A percentile compares a stretch with the other conserved stretches of the same genome.
Conservation (phyloP, 2,113 vertebrate species). For the Platanista minor region DNA sequence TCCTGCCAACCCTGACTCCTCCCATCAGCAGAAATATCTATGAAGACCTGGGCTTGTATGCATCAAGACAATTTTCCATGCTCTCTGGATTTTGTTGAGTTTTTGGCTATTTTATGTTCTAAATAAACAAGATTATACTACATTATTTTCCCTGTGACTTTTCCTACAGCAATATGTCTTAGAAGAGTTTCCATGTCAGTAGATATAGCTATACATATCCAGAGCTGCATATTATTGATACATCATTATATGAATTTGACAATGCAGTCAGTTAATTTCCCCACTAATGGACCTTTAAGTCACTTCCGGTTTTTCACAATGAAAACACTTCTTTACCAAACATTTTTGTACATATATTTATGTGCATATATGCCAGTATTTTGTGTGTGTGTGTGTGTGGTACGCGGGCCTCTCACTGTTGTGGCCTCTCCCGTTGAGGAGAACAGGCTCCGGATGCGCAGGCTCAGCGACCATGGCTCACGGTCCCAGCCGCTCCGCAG, state of each 20-base stretch:
- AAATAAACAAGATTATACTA: not conserved
- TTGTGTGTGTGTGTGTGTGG: too few relatives aligned
- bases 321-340: not conserved
- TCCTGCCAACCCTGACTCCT: not conserved
- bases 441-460: too few relatives aligned
- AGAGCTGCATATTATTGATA: not conserved
- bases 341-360: not conserved
- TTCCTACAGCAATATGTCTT: not conserved
- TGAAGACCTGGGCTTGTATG: not conserved
- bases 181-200: not conserved
- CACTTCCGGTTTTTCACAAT: not conserved
- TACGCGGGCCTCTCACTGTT: too few relatives aligned
- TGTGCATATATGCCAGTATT: not conserved
- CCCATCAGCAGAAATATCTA: not conserved
- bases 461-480: too few relatives aligned
- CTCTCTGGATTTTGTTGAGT: not conserved
- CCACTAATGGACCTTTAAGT: not conserved
- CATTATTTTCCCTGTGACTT: constrained; percentile 20
- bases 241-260: not conserved
- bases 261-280: not conserved
- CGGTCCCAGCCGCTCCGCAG: too few relatives aligned
- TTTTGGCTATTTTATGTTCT: constrained; percentile 2
- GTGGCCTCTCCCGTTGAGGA: too few relatives aligned
- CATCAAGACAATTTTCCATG: not conserved
- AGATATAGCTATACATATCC: not conserved